Conservation (phyloP, 1,140 invertebrate species). For the Lysiphlebus fabarum region DNA sequence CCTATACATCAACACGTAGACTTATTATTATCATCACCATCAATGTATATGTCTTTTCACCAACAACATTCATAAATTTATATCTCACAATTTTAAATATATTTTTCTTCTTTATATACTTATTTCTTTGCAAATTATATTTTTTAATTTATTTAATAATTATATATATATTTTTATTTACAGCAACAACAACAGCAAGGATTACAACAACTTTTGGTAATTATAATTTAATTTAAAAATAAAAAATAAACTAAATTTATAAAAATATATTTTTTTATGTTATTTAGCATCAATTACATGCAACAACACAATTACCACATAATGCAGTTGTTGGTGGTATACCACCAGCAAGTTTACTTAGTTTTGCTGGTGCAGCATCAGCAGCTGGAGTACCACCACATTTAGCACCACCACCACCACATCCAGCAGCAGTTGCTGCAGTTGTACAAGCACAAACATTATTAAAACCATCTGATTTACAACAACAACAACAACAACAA, state of each 20-base stretch:
- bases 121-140: neutral
- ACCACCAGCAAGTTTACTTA: conserved; percentile 48
- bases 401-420: conserved; percentile 42
- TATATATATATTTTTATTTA: conserved; percentile 24
- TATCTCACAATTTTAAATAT: too few species aligned
- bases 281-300: conserved; percentile 82
- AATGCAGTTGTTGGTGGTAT: conserved; percentile 67
- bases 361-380: conserved; percentile 50
- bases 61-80: too few species aligned
- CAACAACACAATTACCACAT: conserved; percentile 77
- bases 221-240: conserved; percentile 29
- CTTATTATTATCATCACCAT: too few species aligned
- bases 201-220: conserved; percentile 48
- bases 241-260: too few species aligned
- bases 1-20: too few species aligned
- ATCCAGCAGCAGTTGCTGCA: conserved; percentile 38
- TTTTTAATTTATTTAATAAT: conserved; percentile 3
- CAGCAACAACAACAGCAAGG: conserved; percentile 53
- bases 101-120: too few species aligned
- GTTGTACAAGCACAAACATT: conserved; percentile 45
- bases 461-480: conserved; percentile 45
- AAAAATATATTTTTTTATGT: conserved; percentile 39
- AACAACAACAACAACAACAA: conserved; percentile 24
- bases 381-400: conserved; percentile 47
- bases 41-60: too few species aligned